These are phyloP conservation scores for Zosterops japonicus DNA, from an alignment of 2,113 vertebrate genomes.

Conservation along the genomic window DNA sequence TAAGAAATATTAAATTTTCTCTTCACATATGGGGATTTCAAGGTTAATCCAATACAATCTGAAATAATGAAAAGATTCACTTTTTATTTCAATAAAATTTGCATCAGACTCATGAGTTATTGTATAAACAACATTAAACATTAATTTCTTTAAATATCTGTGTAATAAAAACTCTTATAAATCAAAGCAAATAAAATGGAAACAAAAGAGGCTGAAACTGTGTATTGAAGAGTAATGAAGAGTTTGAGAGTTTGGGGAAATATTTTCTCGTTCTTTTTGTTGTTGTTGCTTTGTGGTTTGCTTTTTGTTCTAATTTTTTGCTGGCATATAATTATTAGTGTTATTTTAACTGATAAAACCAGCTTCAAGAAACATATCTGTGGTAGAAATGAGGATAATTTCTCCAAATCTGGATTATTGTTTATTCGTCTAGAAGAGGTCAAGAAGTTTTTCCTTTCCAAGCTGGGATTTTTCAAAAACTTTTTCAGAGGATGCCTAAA, in stretches of 20 bases:
- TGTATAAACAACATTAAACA: slow-evolving; percentile 34
- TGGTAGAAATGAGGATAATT: accelerated
- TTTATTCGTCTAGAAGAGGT: neutral
- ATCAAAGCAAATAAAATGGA: slow-evolving; percentile 13
- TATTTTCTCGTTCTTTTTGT: neutral
- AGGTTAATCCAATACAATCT: neutral
- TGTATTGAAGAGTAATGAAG: neutral
- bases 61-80: slow-evolving; percentile 20
- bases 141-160: slow-evolving; percentile 24
- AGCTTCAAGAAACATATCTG: neutral
- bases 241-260: neutral
- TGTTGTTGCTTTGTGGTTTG: neutral
- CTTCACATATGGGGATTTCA: neutral
- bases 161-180: neutral
- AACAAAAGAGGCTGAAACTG: neutral
- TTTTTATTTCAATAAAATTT: slow-evolving; percentile 24
- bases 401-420: neutral
- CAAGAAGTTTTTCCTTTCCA: neutral
- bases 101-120: neutral
- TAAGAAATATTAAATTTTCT: slow-evolving; percentile 1
- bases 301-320: neutral
- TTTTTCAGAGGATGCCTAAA: neutral
- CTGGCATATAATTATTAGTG: accelerated
- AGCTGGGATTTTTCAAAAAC: accelerated
- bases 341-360: neutral